Evolutionary conservation across 2,888 invertebrate genomes (phyloP).

Genomic region (Anthophora plumipes): DNA sequence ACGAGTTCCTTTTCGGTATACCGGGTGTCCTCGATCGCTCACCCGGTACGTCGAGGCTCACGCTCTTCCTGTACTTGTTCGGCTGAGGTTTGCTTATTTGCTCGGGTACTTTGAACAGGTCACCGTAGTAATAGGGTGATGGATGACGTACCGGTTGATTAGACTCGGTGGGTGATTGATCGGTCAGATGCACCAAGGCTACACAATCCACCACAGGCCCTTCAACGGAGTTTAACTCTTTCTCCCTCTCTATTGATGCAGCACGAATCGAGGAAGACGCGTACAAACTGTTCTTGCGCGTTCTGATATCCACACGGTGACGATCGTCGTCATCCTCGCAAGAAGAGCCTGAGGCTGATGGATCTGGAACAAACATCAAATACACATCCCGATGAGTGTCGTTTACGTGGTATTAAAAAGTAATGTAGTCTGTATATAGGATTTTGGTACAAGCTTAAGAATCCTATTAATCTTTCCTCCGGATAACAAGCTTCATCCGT

Average conservation of each 20-base stretch:
- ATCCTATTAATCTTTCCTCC: constrained; percentile 2
- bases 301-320: constrained; percentile 68
- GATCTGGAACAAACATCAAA: constrained; percentile 72
- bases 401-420: background rate
- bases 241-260: constrained; percentile 65
- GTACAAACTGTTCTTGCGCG: constrained; percentile 72
- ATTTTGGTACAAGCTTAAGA: background rate
- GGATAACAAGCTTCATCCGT: background rate
- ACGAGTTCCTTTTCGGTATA: constrained; percentile 88
- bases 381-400: background rate
- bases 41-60: constrained; percentile 90
- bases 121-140: constrained; percentile 94
- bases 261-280: constrained; percentile 64
- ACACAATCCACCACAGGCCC: constrained; percentile 76
- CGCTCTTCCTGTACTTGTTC: constrained; percentile 88
- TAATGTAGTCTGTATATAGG: background rate
- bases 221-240: constrained; percentile 63
- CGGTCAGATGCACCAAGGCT: constrained; percentile 80
- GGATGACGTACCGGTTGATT: constrained; percentile 88
- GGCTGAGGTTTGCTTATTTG: constrained; percentile 85
- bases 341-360: constrained; percentile 81
- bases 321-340: constrained; percentile 79
- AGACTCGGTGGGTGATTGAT: constrained; percentile 86
- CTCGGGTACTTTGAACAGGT: constrained; percentile 87
- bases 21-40: constrained; percentile 87